Evolutionary conservation across 2,113 vertebrate genomes (phyloP), one percentile per base, ranked within the genome.

Genomic region (Gnathonemus echidnorhynchus): DNA sequence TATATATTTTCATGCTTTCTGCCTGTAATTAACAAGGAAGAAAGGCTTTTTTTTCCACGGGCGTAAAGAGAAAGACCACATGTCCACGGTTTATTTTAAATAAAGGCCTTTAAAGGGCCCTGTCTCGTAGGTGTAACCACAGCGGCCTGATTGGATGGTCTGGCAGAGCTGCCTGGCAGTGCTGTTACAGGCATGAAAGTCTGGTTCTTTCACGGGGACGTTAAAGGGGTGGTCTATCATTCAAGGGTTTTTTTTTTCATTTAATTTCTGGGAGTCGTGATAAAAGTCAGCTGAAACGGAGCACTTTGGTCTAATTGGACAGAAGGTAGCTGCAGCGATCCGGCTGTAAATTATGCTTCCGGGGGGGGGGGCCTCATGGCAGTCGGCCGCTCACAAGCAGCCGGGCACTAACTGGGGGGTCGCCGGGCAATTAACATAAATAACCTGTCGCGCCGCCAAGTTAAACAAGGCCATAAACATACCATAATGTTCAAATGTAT

Each of bases 301-400:
- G 92, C 93, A 94, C 93, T 94, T 91, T 93, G 91, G 89, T 94
- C 93, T 95, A 95, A 95, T 95, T 93, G 92, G 94, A 93, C 91
- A 92, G 92, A 94, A 92, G 93, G 92, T 94, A 93, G 90, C 92
- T 91, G 90, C 87, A 91, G 27, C 89, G 91, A 90, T 91, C 56
- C 56, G 77, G 89, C 91, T 90, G 93, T 95, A 94, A 95, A 95
- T 95, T 93, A 95, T 90, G 11, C 31, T 35, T 88, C 27, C 87
- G 46, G 39, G 24, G 31, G 70, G 88, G 66, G 70, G 88, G 88
- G 89, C 53, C 86, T 89, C 90, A 92, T 86, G 66, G 62, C 85
- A 89, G 88, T 21, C 53, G n/a, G 52, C n/a, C n/a, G 11, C 11
- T 77, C 35, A 9, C 31, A 39, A 89, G 74, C 35, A 24, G 49